Evolutionary conservation across 1,140 invertebrate genomes (phyloP), one percentile per base, ranked within the genome.

Genomic region (Adelges cooleyi): DNA sequence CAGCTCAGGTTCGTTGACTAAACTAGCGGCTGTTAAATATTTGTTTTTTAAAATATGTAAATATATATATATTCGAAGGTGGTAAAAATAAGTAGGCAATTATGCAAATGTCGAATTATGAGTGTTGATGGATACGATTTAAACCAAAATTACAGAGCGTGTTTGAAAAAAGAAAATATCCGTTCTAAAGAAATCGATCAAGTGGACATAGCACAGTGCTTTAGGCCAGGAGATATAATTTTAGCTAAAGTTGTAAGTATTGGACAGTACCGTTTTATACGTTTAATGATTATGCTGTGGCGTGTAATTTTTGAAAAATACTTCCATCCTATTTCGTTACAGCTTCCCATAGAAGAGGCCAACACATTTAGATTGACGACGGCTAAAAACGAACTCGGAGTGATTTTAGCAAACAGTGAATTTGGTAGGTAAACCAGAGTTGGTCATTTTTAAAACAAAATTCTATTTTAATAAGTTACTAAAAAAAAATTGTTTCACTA

Each of bases 321-420:
- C 9, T 50, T 25, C 18, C 3, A 15, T 50, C 44, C 42, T 25
- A 67, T 53, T 66, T 22, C 9, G 18, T 68, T 72, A 65, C 71
- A 91, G 88, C 74, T 92, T 68, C 90, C 90, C 67, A 84, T 94
- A 75, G 92, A 90, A 68, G 92, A 96, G 76, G 82, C 89, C 18
- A 86, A 92, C 70, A 87, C 85, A 25, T 95, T 92, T 75, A 81
- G 90, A 69, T 72, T 97, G 22, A 86, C 86, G 56, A 95, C 93
- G 68, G 90, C 90, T 42, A 92, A 96, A 78, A 91, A 95, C 79
- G 91, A 95, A 76, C 78, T 98, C 20, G 94, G 94, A 48, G 93
- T 96, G 70, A 92, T 91, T 0, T 87, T 91, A 72, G 92, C 93
- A 17, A 81, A 85, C 66, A 92, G 91, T 71, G 89, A 92, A 77